Percentiles rank a stretch among this genome's conserved stretches.
Conservation (phyloP, 1,140 invertebrate species). For the Brachionus asplanchnoidis region DNA sequence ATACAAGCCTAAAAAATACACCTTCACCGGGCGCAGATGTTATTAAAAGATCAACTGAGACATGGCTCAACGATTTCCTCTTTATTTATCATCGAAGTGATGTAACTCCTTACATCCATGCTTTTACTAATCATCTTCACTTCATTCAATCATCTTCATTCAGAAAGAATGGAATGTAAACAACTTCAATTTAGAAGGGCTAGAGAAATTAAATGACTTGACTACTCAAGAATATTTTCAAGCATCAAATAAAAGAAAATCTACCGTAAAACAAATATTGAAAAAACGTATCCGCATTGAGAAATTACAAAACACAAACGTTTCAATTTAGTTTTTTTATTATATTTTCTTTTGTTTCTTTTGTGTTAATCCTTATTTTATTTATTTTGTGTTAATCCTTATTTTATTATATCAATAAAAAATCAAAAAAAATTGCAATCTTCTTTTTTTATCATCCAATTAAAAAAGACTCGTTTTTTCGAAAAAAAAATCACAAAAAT, state of each 20-base stretch:
- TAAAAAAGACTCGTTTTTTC: background rate
- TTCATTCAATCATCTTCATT: too few species aligned
- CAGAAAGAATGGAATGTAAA: background rate
- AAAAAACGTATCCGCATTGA: background rate
- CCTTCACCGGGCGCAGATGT: background rate
- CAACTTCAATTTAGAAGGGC: background rate
- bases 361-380: background rate
- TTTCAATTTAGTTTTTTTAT: background rate
- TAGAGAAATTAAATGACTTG: conserved; percentile 34
- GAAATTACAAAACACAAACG: background rate
- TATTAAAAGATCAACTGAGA: background rate
- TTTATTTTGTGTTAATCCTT: background rate
- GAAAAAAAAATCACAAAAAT: background rate
- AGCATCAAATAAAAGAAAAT: conserved; percentile 22
- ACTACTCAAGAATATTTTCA: background rate
- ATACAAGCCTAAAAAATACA: background rate
- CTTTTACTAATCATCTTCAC: conserved; percentile 18
- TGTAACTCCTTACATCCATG: conserved; percentile 36
- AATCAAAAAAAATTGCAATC: background rate
- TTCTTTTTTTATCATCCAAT: background rate
- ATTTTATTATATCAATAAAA: background rate
- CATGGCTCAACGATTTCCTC: background rate
- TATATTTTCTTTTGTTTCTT: background rate
- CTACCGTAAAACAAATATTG: background rate
- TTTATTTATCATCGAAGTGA: background rate